Conservation (phyloP, 2,113 vertebrate genomes). For the Menura novaehollandiae region DNA sequence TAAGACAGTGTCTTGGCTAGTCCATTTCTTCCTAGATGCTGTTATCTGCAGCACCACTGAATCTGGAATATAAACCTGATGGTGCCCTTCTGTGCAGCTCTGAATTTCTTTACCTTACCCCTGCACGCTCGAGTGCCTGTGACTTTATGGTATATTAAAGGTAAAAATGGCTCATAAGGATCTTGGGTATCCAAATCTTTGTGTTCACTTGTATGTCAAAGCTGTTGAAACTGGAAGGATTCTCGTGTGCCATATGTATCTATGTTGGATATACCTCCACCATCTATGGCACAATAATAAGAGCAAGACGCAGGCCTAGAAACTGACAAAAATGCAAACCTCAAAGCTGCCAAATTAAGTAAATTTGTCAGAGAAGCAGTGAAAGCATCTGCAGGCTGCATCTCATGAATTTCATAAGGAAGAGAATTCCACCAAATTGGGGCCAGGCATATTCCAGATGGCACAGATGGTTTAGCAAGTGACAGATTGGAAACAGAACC, state of each 20-base stretch:
- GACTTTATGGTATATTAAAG: neutral
- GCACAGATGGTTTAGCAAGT: constrained; percentile 67
- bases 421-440: constrained; percentile 47
- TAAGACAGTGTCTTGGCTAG: neutral
- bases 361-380: constrained; percentile 26
- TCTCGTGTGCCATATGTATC: neutral
- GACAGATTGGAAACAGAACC: constrained; percentile 68
- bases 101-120: neutral
- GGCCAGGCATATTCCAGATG: constrained; percentile 54
- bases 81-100: neutral
- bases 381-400: constrained; percentile 40
- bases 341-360: constrained; percentile 26
- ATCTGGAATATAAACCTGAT: neutral
- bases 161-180: neutral
- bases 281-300: neutral
- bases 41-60: neutral
- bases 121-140: neutral
- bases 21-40: neutral
- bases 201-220: neutral
- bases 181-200: neutral
- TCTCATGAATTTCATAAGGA: constrained; percentile 56
- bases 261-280: neutral
- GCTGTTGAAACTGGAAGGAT: neutral
- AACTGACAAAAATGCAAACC: constrained; percentile 38
- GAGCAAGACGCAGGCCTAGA: neutral